These are phyloP conservation scores for Athetis lepigone DNA, from an alignment of 2,888 invertebrate species.

Conservation along the genomic window DNA sequence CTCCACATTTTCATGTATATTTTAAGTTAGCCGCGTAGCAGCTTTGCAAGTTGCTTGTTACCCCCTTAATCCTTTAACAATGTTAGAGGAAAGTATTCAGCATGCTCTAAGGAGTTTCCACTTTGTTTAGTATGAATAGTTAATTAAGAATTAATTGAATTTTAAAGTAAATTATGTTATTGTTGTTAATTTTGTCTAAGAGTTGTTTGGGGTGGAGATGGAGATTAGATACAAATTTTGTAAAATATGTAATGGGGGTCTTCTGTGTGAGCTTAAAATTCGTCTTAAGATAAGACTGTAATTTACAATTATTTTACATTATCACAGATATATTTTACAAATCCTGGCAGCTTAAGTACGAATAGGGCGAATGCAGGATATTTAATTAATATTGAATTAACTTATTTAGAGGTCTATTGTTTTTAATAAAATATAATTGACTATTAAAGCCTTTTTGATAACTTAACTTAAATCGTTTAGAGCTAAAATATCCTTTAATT, in stretches of 20 bases:
- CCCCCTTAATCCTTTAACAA: slow-evolving; percentile 80
- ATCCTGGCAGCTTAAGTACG: not conserved
- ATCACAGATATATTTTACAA: not conserved
- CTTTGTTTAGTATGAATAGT: slow-evolving; percentile 79
- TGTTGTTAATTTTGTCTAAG: slow-evolving; percentile 62
- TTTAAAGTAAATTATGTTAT: slow-evolving; percentile 66
- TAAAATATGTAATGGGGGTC: slow-evolving; percentile 24
- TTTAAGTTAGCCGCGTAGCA: slow-evolving; percentile 76
- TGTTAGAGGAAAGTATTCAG: slow-evolving; percentile 80
- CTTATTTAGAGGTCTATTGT: too few relatives aligned
- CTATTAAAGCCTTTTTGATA: too few relatives aligned
- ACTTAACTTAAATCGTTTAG: too few relatives aligned
- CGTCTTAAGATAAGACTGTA: slow-evolving; percentile 16
- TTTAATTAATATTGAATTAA: too few relatives aligned
- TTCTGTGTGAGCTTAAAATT: slow-evolving; percentile 32
- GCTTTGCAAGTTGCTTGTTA: slow-evolving; percentile 73
- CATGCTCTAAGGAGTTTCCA: slow-evolving; percentile 72
- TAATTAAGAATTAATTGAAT: slow-evolving; percentile 80
- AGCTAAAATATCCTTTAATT: too few relatives aligned
- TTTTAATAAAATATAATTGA: too few relatives aligned
- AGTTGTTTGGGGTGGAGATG: slow-evolving; percentile 47
- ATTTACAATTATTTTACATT: slow-evolving; percentile 21
- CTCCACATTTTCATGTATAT: slow-evolving; percentile 81
- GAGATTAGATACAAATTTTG: slow-evolving; percentile 31
- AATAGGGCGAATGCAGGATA: too few relatives aligned